Percentiles rank a stretch among this genome's conserved stretches.
Conservation (phyloP, 2,113 vertebrate genomes). For the Brachyhypopomus gauderio region DNA sequence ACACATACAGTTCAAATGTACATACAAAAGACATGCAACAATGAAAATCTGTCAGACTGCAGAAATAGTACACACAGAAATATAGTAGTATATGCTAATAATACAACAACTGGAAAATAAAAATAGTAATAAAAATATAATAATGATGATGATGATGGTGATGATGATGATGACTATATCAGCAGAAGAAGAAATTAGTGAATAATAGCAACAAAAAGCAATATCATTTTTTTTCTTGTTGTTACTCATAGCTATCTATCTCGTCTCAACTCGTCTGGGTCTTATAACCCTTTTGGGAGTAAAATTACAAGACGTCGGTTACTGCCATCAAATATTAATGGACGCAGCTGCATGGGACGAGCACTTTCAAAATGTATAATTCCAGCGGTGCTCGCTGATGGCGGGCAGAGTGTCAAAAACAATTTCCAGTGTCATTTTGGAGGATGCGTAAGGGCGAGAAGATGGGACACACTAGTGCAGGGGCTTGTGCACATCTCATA, state of each 20-base stretch:
- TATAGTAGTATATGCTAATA: not conserved
- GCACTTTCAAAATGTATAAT: constrained; percentile 64
- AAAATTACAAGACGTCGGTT: constrained; percentile 71
- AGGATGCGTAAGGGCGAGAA: constrained; percentile 48
- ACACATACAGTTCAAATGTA: not conserved
- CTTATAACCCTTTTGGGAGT: constrained; percentile 80
- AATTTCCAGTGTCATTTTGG: constrained; percentile 70
- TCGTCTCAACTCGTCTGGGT: constrained; percentile 68
- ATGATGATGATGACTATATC: constrained; percentile 20
- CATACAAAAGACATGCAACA: not conserved
- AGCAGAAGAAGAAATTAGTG: not conserved
- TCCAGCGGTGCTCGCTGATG: constrained; percentile 53
- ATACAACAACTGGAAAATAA: not conserved
- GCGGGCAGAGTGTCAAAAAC: constrained; percentile 69
- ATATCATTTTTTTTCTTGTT: not conserved
- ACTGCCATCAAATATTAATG: constrained; percentile 79
- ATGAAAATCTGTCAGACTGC: not conserved
- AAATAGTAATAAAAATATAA: not conserved
- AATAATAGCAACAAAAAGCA: not conserved
- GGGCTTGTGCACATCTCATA: constrained; percentile 46
- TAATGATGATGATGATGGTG: constrained; percentile 12
- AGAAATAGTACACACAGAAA: not conserved
- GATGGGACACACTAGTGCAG: constrained; percentile 37
- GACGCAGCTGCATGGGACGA: constrained; percentile 57
- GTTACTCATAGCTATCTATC: constrained; percentile 15